These are phyloP conservation scores for Steinernema scapterisci DNA, from an alignment of 2,888 invertebrate genomes.

Conservation along the genomic window DNA sequence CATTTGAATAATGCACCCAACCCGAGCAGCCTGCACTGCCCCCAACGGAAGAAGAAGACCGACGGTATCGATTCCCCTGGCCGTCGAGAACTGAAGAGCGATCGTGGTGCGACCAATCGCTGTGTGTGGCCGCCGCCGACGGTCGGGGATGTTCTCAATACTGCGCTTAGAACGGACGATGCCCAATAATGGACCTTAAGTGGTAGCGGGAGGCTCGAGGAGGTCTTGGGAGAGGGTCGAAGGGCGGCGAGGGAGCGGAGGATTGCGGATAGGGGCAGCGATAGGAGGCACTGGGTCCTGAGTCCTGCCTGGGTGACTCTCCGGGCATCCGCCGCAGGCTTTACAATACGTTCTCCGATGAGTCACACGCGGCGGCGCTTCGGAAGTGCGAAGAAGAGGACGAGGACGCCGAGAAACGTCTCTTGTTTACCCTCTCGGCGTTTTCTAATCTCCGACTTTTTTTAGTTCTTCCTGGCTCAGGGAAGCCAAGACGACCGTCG, in stretches of 20 bases:
- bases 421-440: background rate
- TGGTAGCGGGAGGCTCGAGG: no score
- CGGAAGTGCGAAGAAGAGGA: background rate
- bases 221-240: background rate
- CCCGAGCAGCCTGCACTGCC: background rate
- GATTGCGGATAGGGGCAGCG: no score
- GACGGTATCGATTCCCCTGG: slow-evolving; percentile 25
- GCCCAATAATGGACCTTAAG: no score
- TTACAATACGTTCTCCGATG: background rate
- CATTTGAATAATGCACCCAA: slow-evolving; percentile 18
- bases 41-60: slow-evolving; percentile 8
- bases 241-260: background rate
- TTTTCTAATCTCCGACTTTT: background rate
- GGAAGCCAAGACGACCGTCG: no score
- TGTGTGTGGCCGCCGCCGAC: background rate
- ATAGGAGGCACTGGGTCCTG: no score
- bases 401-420: background rate
- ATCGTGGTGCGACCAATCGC: background rate
- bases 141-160: background rate
- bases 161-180: no score
- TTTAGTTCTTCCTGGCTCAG: no score
- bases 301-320: no score
- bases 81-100: background rate
- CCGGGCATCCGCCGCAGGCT: background rate
- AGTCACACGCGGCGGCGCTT: background rate